A percentile compares a stretch with the other conserved stretches of the same genome.
Evolutionary conservation across 2,113 vertebrate species (phyloP).

Genomic region (Psilopsiagon aymara): DNA sequence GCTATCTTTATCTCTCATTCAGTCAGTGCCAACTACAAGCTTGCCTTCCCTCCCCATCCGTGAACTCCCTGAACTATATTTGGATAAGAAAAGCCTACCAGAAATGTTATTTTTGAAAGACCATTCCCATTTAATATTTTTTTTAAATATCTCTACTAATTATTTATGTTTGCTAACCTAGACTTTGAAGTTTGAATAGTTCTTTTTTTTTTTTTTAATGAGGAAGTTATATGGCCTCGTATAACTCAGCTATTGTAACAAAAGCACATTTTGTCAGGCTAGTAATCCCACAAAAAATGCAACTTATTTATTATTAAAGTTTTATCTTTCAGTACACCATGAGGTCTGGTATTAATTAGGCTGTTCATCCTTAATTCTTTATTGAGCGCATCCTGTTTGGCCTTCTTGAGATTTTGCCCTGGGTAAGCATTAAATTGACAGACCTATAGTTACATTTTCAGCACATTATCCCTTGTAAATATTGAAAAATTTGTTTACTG

Average conservation of each 20-base stretch:
- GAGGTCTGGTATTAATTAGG: neutral
- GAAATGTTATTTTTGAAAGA: neutral
- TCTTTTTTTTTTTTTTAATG: neutral
- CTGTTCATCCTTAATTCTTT: neutral
- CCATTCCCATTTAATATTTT: neutral
- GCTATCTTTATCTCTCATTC: neutral
- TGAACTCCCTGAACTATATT: neutral
- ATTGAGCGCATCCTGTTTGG: neutral
- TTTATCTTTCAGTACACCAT: neutral
- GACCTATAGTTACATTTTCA: neutral
- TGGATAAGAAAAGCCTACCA: neutral
- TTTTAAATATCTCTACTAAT: neutral
- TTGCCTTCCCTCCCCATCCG: neutral
- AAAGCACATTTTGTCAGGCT: neutral
- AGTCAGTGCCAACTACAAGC: neutral
- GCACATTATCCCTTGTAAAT: neutral
- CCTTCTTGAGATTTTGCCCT: neutral
- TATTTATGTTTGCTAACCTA: neutral
- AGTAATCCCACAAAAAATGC: neutral
- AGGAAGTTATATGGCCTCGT: neutral
- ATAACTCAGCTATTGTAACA: neutral
- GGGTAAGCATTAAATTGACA: neutral
- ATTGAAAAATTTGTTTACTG: constrained; percentile 34
- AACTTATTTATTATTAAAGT: neutral
- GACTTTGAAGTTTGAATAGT: neutral